Conservation (phyloP, 2,888 invertebrate species). For the Rhingia rostrata region DNA sequence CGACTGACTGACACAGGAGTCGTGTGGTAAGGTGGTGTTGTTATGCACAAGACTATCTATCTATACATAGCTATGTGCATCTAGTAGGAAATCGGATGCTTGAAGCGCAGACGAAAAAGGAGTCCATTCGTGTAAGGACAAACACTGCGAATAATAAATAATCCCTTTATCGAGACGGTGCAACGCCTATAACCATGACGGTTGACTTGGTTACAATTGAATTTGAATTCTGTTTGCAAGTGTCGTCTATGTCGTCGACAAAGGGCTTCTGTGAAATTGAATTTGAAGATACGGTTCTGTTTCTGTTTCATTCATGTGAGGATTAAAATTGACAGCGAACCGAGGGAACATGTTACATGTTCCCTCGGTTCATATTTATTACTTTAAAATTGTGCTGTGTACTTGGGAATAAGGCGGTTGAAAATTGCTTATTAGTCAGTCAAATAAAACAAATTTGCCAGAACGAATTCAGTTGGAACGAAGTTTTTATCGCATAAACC, state of each 20-base stretch:
- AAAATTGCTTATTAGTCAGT: too few species aligned
- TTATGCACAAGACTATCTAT: conserved; percentile 32
- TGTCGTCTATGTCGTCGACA: not conserved
- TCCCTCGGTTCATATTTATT: too few species aligned
- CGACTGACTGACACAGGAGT: conserved; percentile 11
- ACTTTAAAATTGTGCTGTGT: too few species aligned
- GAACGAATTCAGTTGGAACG: too few species aligned
- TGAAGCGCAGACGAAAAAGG: conserved; percentile 28
- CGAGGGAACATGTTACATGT: not conserved
- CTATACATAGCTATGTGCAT: conserved; percentile 37
- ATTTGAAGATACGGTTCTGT: not conserved
- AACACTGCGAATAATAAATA: conserved; percentile 57
- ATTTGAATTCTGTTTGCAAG: not conserved
- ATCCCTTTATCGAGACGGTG: conserved; percentile 51
- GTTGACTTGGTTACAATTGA: not conserved
- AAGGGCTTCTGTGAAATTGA: not conserved
- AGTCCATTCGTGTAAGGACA: conserved; percentile 16
- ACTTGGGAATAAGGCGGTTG: too few species aligned
- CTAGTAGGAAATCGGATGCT: conserved; percentile 57
- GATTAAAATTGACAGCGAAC: not conserved
- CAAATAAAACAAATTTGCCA: too few species aligned
- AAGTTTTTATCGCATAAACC: too few species aligned
- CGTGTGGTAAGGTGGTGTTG: not conserved
- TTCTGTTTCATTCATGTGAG: not conserved
- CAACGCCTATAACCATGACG: conserved; percentile 21